Base-by-base conservation (phyloP, 1,140 invertebrate species). In the Periplaneta americana region DNA sequence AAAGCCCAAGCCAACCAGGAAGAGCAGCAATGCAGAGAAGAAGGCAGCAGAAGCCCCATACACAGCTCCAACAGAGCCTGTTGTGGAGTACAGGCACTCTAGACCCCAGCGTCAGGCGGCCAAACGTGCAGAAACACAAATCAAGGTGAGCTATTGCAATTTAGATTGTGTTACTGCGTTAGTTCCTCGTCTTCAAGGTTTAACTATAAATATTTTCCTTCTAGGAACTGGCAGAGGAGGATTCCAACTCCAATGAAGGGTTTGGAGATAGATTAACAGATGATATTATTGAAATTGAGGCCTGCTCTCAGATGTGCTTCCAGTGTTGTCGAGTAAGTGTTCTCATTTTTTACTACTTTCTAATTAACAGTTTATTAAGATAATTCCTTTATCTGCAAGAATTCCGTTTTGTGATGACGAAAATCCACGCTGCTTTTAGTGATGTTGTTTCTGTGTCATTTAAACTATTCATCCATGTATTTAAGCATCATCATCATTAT, bases 101-200 rank as follows among this genome's bases (percentile, higher is more conserved):
- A 80, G 82, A 34, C 85, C 86, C 34, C 82, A 85, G 77, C 75
- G 85, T 82, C 82, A 82, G 80, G 86, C 86, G 76, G 86, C 86
- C n/a, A 83, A 84, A 75, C 84, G 82, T 76, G 85, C 86, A 13
- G 85, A 85, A 77, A 84, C 83, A 80, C 84, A 85, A 81, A 86
- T 86, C 36, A 85, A 85, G 85, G 86, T 87, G 83, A 82, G n/a
- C 4, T n/a, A 28, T 13, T 13, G 28, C 8, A 75, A 75, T 15
- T 9, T 9, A 13, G 31, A 75, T 8, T 13, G 28, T 9, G 57
- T 66, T 66, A n/a, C 17, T 66, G 57, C 17, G 57, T 66, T 66
- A 66, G 17, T 66, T 66, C 17, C n/a, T 66, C 17, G 17, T n/a
- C 17, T n/a, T 17, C 31, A 75, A 28, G 8, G 31, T 76, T 4